Conservation (phyloP, 2,888 invertebrate species). For the Stenolophus ochropezus region DNA sequence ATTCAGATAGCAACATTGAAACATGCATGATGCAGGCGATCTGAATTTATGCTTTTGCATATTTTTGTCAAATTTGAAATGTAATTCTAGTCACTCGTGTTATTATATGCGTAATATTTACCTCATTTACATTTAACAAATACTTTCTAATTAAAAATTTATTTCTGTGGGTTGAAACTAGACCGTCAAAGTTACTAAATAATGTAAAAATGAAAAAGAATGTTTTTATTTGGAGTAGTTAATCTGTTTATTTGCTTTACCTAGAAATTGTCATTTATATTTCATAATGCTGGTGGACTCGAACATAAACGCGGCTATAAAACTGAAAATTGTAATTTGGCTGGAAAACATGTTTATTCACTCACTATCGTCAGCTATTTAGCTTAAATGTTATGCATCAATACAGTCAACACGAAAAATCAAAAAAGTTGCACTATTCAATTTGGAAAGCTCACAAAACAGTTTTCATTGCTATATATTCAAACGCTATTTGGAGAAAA, state of each 20-base stretch:
- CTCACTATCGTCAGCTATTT: neutral
- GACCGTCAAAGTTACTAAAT: neutral
- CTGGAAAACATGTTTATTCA: slow-evolving; percentile 12
- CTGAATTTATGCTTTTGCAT: too few species aligned
- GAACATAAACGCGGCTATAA: neutral
- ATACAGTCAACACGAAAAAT: neutral
- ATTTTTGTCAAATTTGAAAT: too few species aligned
- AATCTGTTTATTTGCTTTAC: neutral
- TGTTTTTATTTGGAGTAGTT: neutral
- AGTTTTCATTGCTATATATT: too few species aligned
- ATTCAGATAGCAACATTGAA: too few species aligned
- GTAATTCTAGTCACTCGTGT: too few species aligned
- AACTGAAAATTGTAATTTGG: slow-evolving; percentile 7
- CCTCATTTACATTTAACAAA: too few species aligned
- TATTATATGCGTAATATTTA: too few species aligned
- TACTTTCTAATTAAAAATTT: too few species aligned
- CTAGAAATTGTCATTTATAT: neutral
- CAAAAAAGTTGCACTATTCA: neutral
- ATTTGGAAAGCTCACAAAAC: too few species aligned
- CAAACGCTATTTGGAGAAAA: too few species aligned
- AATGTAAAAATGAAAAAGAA: neutral
- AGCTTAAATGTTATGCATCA: neutral
- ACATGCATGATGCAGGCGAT: too few species aligned
- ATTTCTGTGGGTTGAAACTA: neutral
- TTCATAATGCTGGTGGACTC: neutral